Conservation (phyloP, 2,888 invertebrate genomes). For the Lithophane semibrunnea region DNA sequence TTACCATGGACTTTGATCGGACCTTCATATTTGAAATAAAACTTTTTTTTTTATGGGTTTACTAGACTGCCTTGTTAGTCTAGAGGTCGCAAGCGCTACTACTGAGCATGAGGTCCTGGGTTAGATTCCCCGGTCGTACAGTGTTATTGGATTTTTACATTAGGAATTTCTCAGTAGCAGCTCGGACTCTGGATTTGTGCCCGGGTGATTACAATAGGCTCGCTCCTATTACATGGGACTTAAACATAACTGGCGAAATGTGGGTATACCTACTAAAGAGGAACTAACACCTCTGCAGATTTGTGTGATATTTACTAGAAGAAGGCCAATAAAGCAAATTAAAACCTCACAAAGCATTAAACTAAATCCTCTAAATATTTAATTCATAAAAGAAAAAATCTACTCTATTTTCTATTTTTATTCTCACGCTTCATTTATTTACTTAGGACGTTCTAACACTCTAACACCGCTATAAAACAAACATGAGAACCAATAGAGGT, state of each 20-base stretch:
- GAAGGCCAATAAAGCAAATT: background rate
- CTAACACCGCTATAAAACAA: constrained; percentile 47
- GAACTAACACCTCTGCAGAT: background rate
- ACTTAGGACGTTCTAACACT: constrained; percentile 31
- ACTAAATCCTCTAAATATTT: background rate
- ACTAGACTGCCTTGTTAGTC: background rate
- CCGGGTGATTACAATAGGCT: background rate
- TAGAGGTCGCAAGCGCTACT: background rate
- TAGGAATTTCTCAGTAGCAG: background rate
- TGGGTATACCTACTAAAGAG: background rate
- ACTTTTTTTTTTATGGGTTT: no score
- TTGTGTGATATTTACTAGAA: background rate
- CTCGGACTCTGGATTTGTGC: background rate
- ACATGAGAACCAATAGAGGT: constrained; percentile 44
- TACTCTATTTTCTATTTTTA: constrained; percentile 15
- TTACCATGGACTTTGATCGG: background rate
- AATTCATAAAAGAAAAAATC: constrained; percentile 11
- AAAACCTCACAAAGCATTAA: background rate
- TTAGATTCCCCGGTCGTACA: background rate
- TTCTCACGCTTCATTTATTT: constrained; percentile 36
- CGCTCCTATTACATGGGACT: background rate
- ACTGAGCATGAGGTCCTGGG: no score
- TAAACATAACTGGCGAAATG: background rate
- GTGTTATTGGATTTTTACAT: background rate
- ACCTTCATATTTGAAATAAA: background rate